phyloP scores from a whole-genome alignment of 1,140 invertebrate species.

The Aphelenchoides besseyi region DNA sequence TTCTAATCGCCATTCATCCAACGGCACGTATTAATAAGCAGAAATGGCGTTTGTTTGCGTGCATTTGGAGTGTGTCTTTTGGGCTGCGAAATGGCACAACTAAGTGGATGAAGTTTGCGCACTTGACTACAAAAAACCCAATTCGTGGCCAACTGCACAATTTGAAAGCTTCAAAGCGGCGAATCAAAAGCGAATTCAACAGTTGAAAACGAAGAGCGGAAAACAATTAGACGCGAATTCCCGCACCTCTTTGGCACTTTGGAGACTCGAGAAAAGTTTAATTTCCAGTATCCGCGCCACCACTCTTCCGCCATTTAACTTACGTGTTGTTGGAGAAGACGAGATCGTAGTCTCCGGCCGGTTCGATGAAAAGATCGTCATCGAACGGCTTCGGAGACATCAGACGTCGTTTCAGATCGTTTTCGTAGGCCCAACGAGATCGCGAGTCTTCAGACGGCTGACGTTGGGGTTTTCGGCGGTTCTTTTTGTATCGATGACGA shows the following conservation, averaged over 20 bases:
- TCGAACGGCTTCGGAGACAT: constrained; percentile 55
- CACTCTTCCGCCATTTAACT: constrained; percentile 30
- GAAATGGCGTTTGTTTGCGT: too few relatives aligned
- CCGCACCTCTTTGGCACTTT: too few relatives aligned
- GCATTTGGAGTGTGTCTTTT: too few relatives aligned
- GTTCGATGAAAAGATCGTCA: constrained; percentile 60
- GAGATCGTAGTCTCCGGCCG: constrained; percentile 59
- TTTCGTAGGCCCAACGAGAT: neutral
- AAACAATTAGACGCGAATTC: neutral
- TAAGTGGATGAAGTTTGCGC: too few relatives aligned
- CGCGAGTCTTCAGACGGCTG: neutral
- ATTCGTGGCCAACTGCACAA: neutral
- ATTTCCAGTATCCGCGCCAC: too few relatives aligned
- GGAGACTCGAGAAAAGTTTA: neutral
- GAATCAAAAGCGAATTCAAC: neutral
- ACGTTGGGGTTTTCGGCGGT: neutral
- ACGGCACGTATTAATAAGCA: too few relatives aligned
- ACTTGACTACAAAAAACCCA: neutral
- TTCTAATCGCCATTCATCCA: too few relatives aligned
- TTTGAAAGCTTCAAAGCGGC: neutral
- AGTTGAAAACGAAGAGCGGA: neutral
- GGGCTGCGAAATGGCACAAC: too few relatives aligned
- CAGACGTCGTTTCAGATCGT: neutral
- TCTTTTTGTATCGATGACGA: neutral
- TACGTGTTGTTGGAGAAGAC: constrained; percentile 61